A percentile compares a stretch with the other conserved stretches of the same genome.
Evolutionary conservation across 2,113 vertebrate species (phyloP).

Genomic region (Cygnus atratus): DNA sequence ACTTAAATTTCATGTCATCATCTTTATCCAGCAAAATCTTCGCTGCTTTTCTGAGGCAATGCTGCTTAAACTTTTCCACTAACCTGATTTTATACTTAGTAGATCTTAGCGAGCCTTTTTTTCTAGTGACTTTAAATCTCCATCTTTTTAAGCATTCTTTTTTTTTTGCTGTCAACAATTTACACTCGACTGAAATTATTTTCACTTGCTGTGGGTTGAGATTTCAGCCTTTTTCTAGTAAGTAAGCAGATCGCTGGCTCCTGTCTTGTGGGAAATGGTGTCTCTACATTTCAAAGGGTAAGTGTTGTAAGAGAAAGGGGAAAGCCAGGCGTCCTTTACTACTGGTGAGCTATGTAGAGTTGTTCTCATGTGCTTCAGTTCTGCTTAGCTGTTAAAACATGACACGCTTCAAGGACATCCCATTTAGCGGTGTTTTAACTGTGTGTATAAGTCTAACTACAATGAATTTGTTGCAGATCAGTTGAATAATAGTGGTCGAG

Average conservation of each 20-base stretch:
- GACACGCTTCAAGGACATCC: background rate
- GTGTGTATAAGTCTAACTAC: background rate
- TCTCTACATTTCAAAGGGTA: background rate
- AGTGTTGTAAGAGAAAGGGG: background rate
- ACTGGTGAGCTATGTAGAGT: background rate
- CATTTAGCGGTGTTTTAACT: background rate
- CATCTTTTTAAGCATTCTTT: background rate
- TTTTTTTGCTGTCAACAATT: background rate
- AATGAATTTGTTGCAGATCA: background rate
- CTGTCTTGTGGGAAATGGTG: background rate
- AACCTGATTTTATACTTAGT: constrained; percentile 30
- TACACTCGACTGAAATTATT: background rate
- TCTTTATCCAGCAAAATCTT: constrained; percentile 66
- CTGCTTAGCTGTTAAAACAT: background rate
- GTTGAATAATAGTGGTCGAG: background rate
- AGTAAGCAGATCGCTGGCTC: background rate
- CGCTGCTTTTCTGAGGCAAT: constrained; percentile 39
- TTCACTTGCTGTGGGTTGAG: background rate
- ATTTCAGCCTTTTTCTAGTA: constrained; percentile 6
- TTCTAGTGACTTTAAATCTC: background rate
- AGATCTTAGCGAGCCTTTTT: background rate
- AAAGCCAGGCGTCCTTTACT: background rate
- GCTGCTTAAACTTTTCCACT: constrained; percentile 32
- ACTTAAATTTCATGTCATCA: constrained; percentile 62
- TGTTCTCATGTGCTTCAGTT: background rate